Evolutionary conservation across 2,888 invertebrate species (phyloP), one percentile per base, ranked within the genome.

Genomic region (Philereme transversata): DNA sequence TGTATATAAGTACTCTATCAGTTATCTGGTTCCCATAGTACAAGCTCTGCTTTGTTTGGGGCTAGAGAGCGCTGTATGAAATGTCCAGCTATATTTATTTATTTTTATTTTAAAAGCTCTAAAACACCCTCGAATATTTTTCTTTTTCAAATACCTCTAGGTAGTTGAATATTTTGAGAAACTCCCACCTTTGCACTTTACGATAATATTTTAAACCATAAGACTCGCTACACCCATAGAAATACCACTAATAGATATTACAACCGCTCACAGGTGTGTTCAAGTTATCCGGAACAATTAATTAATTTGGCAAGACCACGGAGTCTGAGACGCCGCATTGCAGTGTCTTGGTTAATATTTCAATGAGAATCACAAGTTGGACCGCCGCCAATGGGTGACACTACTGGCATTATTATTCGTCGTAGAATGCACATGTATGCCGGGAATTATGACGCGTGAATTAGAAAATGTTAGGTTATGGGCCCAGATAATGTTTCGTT

Each of bases 271-370:
- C 55, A 57, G 61, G 60, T 60, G 63, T 57, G 60, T 58, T 53
- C 36, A 62, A 65, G 57, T 68, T 67, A 65, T 59, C 57, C 50
- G 51, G 55, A 65, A 59, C 72, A 66, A 70, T 69, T 72, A 81
- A 81, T 82, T 76, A 76, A 74, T 81, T 62, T 83, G 81, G 82
- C 81, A 81, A 72, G 78, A 79, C 52, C 65, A 70, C 5, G 76
- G 81, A 73, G 72, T 84, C 84, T 86, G 73, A 86, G 85, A 81
- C 79, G 78, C 87, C 82, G 86, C 85, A 86, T 65, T 86, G 86
- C 86, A 83, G 82, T 84, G 86, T 87, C 90, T 90, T 89, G 88
- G 90, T 83, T 88, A 88, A 91, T 91, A 91, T 90, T 92, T 91
- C 92, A 91, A 90, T 92, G 86, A 87, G 81, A 80, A 90, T 85